Evolutionary conservation across 37 sponge, comb jelly and placozoan genomes (phyloP), one percentile per base, ranked within the genome.

Genomic region (Petrosia ficiformis): DNA sequence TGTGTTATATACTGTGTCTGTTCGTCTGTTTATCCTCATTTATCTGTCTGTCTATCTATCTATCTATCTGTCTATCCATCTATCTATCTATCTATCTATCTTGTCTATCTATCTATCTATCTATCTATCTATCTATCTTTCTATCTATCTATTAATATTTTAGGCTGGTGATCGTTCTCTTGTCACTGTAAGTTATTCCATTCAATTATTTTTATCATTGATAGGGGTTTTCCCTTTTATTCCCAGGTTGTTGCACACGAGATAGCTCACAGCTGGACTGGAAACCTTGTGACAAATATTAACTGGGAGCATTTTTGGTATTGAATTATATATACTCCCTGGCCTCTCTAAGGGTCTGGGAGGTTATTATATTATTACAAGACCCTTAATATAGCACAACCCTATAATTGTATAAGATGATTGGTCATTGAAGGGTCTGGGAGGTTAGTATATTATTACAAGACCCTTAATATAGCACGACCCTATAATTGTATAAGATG

Each of bases 211-310:
- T n/a, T 10, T 48, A 16, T 48, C 54, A 19, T 10, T 16, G 14
- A 19, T 16, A 48, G 54, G 16, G 54, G 54, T 10, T 10, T 16
- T 48, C 54, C 54, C 10, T 16, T 48, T 10, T 61, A 29, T 61
- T 5, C 59, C 44, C 59, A 87, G 81, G 88, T 96, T 10, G 81
- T 96, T 30, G 93, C 93, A 52, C 97, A 96, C 58, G 97, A 96
- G 82, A 81, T 90, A 30, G 83, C 91, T 52, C 97, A 96, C 84
- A 96, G 97, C 84, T 96, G 97, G 97, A 96, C 97, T 59, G 97
- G 97, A 1, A 96, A 96, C 61, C 82, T 96, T 31, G 97, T 96
- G 24, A 96, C 97, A 36, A 93, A 93, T 61, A 76, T 34, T 30
- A 87, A 77, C 22, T 96, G 97, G 97, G 97, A 96, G 26, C 87